These are phyloP conservation scores for Cistogaster globosa DNA, from an alignment of 2,888 invertebrate genomes.

Conservation along the genomic window DNA sequence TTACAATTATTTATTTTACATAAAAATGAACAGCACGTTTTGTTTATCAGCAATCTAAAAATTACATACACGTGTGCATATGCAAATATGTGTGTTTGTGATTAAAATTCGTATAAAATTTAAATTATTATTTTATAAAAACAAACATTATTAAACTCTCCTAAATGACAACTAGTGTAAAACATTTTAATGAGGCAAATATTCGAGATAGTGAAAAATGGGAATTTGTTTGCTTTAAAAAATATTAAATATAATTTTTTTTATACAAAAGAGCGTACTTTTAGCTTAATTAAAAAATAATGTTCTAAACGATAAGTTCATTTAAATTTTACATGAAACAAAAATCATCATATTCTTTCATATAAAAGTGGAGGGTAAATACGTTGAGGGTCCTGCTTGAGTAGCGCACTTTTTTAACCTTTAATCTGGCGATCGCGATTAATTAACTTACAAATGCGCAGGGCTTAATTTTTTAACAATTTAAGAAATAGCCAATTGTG, in stretches of 20 bases:
- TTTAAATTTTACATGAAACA: no score
- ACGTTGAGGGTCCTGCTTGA: no score
- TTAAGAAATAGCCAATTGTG: no score
- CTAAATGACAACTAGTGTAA: constrained; percentile 18
- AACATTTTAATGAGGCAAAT: constrained; percentile 14
- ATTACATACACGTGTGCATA: constrained; percentile 10
- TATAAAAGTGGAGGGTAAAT: no score
- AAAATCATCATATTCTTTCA: no score
- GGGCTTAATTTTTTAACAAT: no score
- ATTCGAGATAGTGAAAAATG: no score
- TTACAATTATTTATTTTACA: constrained; percentile 28
- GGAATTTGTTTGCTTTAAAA: neutral
- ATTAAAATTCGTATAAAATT: neutral
- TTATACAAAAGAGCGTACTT: neutral
- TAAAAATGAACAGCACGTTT: constrained; percentile 43
- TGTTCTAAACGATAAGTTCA: no score
- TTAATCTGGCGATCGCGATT: no score
- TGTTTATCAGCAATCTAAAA: constrained; percentile 31
- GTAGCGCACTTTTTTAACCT: no score
- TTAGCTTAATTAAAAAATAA: neutral
- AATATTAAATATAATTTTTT: neutral
- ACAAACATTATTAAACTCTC: constrained; percentile 3
- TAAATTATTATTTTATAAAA: neutral
- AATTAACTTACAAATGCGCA: no score
- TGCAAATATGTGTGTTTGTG: neutral